Evolutionary conservation across 2,797 vertebrate genomes (phyloP).

Genomic region (Yasuhikotakia modesta): DNA sequence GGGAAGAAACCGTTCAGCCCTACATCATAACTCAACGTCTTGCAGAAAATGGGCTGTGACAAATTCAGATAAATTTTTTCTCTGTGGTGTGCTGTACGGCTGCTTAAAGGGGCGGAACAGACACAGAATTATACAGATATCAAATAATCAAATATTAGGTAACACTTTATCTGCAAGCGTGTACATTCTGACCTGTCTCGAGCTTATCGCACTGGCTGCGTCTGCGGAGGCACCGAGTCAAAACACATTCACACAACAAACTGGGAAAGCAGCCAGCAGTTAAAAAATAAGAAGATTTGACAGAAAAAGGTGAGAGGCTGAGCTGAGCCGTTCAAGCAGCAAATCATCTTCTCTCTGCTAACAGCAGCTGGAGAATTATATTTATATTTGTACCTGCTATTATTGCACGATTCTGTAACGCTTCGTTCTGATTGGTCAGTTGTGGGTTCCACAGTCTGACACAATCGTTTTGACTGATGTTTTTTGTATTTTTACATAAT

Average conservation of each 20-base stretch:
- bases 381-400: constrained; percentile 10
- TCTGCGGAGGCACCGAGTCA: background rate
- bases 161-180: background rate
- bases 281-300: constrained; percentile 22
- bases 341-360: constrained; percentile 8
- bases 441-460: background rate
- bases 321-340: background rate
- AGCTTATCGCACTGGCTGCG: background rate
- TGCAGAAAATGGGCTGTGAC: background rate
- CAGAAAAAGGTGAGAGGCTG: constrained; percentile 12
- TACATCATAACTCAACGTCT: background rate
- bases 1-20: background rate
- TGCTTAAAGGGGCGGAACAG: background rate
- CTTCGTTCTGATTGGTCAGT: background rate
- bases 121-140: background rate
- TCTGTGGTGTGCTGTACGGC: background rate
- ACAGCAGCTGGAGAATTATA: background rate
- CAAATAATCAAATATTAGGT: background rate
- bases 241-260: constrained; percentile 23
- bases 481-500: background rate
- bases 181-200: background rate
- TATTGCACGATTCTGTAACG: background rate
- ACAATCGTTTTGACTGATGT: background rate
- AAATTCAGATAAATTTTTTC: background rate
- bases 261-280: constrained; percentile 9